Base-by-base conservation (phyloP, 1,140 invertebrate genomes). In the Anoplolepis gracilipes region DNA sequence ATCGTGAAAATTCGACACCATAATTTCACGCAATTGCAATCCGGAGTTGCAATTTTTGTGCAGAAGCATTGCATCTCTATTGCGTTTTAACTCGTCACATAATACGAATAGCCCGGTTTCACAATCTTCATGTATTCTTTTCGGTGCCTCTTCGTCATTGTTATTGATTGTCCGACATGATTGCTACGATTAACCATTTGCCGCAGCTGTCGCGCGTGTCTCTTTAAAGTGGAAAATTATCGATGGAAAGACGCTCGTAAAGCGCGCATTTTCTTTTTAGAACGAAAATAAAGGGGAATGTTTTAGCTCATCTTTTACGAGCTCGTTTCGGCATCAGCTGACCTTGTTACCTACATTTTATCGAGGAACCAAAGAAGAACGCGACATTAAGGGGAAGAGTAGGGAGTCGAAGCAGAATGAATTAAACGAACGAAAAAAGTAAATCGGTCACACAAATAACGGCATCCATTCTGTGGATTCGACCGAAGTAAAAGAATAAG, bases 361-460 rank as follows among this genome's bases (percentile, higher is more conserved):
- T 22, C 42, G 62, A 49, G 3, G 55, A 11, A 42, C 64, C 64
- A 39, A 89, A 85, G 8, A 19, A 39, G 81, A 30, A 19, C 36
- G 33, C 13, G 33, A 67, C 10, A 77, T n/a, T 53, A 49, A 70
- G 28, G 16, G 10, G 13, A 22, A 22, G 28, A n/a, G 46, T 7
- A 19, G 22, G 30, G 36, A 78, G 11, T 22, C 16, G 7, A 6
- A 36, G 22, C 22, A 33, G 82, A 39, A 30, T 53, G 25, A 22
- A 39, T n/a, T 53, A n/a, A 22, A 25, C 25, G 62, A 75, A 65
- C 49, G 76, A 89, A 90, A 90, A 49, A 87, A 82, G 28, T 85
- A 90, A 81, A 87, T 90, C 81, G 85, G 85, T 87, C 85, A 85
- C 3, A 67, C 30, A 73, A 59, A 55, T 90, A 90, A 90, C 88